These are phyloP conservation scores for Pararge aegeria DNA, from an alignment of 1,140 invertebrate genomes.

Conservation along the genomic window DNA sequence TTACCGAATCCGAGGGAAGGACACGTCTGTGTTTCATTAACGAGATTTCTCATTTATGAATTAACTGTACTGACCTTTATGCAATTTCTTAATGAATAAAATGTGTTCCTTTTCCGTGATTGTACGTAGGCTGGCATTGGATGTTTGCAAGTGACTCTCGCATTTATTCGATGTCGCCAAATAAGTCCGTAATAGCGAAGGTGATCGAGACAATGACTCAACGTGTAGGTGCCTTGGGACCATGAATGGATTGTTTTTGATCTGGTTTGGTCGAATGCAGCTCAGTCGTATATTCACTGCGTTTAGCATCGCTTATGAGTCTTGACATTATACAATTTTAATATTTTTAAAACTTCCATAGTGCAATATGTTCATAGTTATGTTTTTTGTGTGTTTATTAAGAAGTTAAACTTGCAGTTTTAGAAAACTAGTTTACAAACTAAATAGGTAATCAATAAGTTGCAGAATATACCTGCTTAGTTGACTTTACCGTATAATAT, in stretches of 20 bases:
- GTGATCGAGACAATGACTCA: conserved; percentile 67
- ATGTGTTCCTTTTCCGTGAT: neutral
- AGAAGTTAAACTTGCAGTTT: neutral
- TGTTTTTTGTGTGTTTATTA: neutral
- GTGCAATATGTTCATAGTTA: neutral
- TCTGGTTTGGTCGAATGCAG: conserved; percentile 29
- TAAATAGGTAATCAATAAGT: no score
- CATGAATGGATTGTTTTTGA: conserved; percentile 39
- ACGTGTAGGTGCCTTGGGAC: conserved; percentile 58
- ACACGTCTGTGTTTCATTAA: conserved; percentile 1
- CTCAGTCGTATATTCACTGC: conserved; percentile 53
- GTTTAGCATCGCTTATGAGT: conserved; percentile 32
- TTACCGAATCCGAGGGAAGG: neutral
- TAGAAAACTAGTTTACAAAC: no score
- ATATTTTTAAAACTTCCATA: neutral
- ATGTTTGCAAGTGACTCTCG: conserved; percentile 42
- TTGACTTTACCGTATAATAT: no score
- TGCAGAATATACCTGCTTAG: no score
- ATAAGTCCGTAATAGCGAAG: conserved; percentile 71
- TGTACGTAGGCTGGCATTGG: conserved; percentile 46
- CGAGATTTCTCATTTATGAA: conserved; percentile 6
- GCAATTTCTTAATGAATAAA: neutral
- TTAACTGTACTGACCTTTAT: conserved; percentile 1
- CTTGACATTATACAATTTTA: neutral
- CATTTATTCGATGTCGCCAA: conserved; percentile 64